A percentile compares a stretch with the other conserved stretches of the same genome.
Evolutionary conservation across 2,888 invertebrate species (phyloP).

Genomic region (Lithophane socia): DNA sequence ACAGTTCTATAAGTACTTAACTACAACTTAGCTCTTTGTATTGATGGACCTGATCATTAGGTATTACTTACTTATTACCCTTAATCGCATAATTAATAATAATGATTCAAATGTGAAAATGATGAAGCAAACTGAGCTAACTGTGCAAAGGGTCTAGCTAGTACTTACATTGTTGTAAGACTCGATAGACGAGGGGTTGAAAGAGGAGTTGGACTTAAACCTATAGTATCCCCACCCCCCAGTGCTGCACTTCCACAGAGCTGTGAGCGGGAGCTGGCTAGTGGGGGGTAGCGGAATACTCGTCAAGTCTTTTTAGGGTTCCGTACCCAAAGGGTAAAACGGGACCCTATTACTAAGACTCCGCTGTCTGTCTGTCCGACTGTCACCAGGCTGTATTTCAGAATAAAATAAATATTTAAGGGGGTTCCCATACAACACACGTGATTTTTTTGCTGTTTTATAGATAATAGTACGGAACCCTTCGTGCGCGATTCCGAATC

Average conservation of each 20-base stretch:
- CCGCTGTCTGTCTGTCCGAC: too few species aligned
- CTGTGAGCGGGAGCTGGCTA: too few species aligned
- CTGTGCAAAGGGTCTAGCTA: neutral
- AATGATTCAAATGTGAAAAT: neutral
- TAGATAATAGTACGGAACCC: too few species aligned
- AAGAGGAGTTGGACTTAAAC: neutral
- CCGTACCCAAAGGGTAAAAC: too few species aligned
- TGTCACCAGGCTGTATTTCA: too few species aligned
- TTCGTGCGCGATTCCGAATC: too few species aligned
- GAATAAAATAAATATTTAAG: too few species aligned
- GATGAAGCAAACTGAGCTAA: neutral
- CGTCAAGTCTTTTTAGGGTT: neutral
- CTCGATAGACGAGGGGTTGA: neutral
- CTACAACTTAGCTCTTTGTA: neutral
- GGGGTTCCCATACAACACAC: too few species aligned
- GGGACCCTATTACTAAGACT: too few species aligned
- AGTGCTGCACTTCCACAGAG: neutral
- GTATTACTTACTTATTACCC: neutral
- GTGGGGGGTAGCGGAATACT: too few species aligned
- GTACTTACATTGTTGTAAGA: neutral
- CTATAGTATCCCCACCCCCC: too few species aligned
- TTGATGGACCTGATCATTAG: conserved; percentile 12
- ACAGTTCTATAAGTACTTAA: conserved; percentile 16
- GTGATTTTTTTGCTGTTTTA: too few species aligned
- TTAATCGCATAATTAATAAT: neutral